phyloP scores from a whole-genome alignment of 2,113 vertebrate genomes.

The Paradoxurus hermaphroditus region DNA sequence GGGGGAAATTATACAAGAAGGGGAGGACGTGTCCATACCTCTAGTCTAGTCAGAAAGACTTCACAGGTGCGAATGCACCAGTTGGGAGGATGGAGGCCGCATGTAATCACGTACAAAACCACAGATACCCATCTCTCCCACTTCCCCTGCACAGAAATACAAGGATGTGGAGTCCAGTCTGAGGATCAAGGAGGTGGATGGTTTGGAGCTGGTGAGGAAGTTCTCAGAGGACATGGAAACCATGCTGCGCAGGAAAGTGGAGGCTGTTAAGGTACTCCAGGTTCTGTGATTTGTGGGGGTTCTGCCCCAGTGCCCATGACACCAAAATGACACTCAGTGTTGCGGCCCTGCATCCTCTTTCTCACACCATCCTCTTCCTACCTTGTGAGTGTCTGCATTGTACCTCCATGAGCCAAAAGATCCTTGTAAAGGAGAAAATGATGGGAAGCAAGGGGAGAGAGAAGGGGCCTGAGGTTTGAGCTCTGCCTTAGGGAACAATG shows the following conservation, averaged over 20 bases:
- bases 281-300: background rate
- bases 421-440: background rate
- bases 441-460: background rate
- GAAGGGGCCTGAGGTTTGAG: background rate
- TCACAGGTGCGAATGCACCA: fast-evolving
- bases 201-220: slow-evolving; percentile 91
- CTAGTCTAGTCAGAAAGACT: background rate
- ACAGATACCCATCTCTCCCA: fast-evolving
- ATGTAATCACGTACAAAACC: fast-evolving
- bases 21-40: too few relatives aligned
- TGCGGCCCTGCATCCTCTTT: background rate
- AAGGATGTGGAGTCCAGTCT: slow-evolving; percentile 92
- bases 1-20: background rate
- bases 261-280: slow-evolving; percentile 90
- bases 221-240: slow-evolving; percentile 96
- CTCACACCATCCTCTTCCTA: background rate
- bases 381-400: background rate
- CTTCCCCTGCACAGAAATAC: slow-evolving; percentile 87
- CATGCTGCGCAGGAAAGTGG: slow-evolving; percentile 95
- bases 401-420: background rate
- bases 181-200: slow-evolving; percentile 93
- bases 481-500: background rate
- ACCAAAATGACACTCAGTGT: background rate
- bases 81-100: background rate
- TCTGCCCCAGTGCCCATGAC: background rate